Evolutionary conservation across 2,797 vertebrate species (phyloP), one percentile per base, ranked within the genome.

Genomic region (Denticeps clupeoides): DNA sequence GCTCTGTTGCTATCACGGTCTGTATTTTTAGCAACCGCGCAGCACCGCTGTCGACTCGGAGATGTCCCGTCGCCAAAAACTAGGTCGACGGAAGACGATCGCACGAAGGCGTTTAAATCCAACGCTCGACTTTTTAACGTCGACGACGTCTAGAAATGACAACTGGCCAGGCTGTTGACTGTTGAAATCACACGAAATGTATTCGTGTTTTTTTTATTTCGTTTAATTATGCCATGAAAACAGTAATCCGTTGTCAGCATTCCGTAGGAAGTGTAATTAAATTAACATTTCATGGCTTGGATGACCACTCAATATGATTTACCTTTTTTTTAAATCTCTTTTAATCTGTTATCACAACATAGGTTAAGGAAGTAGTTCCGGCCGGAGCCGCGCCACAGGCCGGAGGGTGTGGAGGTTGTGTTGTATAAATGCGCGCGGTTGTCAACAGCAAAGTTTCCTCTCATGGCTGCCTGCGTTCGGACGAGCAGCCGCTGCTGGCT

Each of bases 391-490:
- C 67, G 74, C 79, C 74, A 78, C 49, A 59, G 41, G 6, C 19
- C n/a, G 35, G 59, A 75, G 76, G 77, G 78, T 78, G 82, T 78
- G 75, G 68, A 72, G 44, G 68, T 67, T 72, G 64, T 21, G 40
- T 15, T 65, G 72, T 86, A 94, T 95, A 83, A 89, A 62, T 93
- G 81, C 91, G 89, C 91, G 62, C 79, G 86, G 85, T 87, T 90
- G 88, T 87, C 88, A 91, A 88, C 89, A 88, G 81, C 82, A 91
- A 95, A 96, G 86, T 96, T 97, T 86, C 87, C 78, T 62, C 72
- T 82, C 81, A 87, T 81, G 72, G 59, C 54, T 73, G 60, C 56
- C 47, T 52, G 61, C 53, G 31, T 66, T 65, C 52, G 69, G 69
- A 59, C 60, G 67, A 63, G 59, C 18, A 55, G 50, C 56, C 56